Percentiles rank a stretch among this genome's conserved stretches.
Evolutionary conservation across 2,888 invertebrate genomes (phyloP).

Genomic region (Venusia cambrica): DNA sequence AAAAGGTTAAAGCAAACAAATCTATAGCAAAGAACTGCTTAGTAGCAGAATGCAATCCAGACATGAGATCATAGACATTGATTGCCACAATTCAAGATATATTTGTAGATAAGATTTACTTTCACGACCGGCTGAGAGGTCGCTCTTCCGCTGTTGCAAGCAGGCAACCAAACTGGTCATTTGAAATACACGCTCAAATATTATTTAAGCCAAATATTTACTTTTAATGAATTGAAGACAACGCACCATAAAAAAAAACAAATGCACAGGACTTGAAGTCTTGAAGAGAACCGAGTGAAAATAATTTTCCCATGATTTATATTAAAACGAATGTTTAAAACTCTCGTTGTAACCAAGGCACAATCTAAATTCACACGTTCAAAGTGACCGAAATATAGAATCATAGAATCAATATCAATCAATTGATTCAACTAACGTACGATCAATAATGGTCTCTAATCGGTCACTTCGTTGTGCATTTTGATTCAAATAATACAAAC

Average conservation of each 20-base stretch:
- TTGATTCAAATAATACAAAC: constrained; percentile 36
- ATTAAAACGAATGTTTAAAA: background rate
- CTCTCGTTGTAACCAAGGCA: constrained; percentile 2
- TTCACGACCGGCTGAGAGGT: constrained; percentile 41
- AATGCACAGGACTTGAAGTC: background rate
- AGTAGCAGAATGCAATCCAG: constrained; percentile 43
- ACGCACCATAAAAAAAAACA: background rate
- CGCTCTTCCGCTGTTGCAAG: constrained; percentile 37
- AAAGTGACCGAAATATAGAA: constrained; percentile 22
- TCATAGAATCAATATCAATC: constrained; percentile 34
- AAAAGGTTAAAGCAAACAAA: constrained; percentile 13
- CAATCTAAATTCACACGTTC: background rate
- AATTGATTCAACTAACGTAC: constrained; percentile 40
- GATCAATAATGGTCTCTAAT: constrained; percentile 42
- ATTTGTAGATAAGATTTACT: constrained; percentile 40
- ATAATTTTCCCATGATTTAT: background rate
- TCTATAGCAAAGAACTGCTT: constrained; percentile 30
- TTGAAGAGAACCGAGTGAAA: background rate
- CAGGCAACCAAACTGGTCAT: constrained; percentile 32
- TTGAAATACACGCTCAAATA: constrained; percentile 32
- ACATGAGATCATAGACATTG: constrained; percentile 47
- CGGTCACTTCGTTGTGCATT: constrained; percentile 42
- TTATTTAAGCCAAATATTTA: background rate
- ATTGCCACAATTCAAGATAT: constrained; percentile 47
- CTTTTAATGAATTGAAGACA: background rate